Base-by-base conservation (phyloP, 2,113 vertebrate genomes). In the Ammospiza caudacuta region DNA sequence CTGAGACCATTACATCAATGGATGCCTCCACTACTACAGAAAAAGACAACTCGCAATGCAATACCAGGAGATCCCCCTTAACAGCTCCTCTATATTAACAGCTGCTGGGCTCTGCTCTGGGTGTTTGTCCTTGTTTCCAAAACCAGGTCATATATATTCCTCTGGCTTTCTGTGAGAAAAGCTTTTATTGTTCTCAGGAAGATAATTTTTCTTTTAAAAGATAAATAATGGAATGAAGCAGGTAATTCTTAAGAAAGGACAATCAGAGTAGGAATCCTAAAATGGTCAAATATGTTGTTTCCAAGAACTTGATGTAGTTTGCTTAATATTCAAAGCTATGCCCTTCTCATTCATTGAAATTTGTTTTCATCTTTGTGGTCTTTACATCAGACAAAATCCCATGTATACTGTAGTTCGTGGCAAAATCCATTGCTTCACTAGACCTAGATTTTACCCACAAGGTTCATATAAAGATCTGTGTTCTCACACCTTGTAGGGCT, bases 1-100 rank as follows among this genome's bases (percentile, higher is more conserved):
- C 76, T n/a, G 91, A 90, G 96, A 96, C 85, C 92, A 90, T 95
- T 96, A 94, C 91, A 95, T 97, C 94, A 95, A 91, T 95, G 37
- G 70, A 84, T 92, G 83, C 74, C 55, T 95, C 89, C 90, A 95
- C 73, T 55, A 64, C 85, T 91, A 87, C 85, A 5, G 35, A 86
- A 75, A 89, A 84, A 84, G 97, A 96, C 96, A 97, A 96, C 75
- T 92, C 81, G 66, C 95, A 90, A 91, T 92, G 67, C 85, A 96
- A 96, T 95, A 90, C 78, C 68, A 57, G 49, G 72, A 94, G 94
- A 94, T 83, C 68, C 24, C 51, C 76, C 95, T 77, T 95, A 94
- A 92, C 31, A 85, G 66, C 80, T 68, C 68, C 58, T 91, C 91
- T 87, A 43, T 83, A 85, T 96, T 92, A 96, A 84, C 89, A 96